Base-by-base conservation (phyloP, 2,797 vertebrate genomes). In the Tokudaia tokunoshimensis region DNA sequence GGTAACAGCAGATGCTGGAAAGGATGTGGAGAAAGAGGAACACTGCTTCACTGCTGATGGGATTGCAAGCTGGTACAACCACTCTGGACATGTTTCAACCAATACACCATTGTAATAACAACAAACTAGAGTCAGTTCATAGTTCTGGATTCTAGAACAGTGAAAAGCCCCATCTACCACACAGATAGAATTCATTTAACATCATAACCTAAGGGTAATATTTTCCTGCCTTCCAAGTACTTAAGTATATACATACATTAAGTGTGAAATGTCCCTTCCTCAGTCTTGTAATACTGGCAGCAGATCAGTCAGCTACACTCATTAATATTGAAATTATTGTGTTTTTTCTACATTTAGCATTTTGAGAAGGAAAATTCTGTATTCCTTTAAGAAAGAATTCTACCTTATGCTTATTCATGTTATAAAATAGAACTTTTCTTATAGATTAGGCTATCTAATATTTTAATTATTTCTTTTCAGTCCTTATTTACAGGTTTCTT, bases 401-500 rank as follows among this genome's bases (percentile, higher is more conserved):
- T 24, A 78, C 12, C 80, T 78, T 72, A 63, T 41, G 22, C 17
- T 57, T 78, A 91, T 65, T 79, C 57, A 70, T 79, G 1, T n/a
- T 29, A 79, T 59, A 8, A 20, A 95, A 37, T n/a, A 74, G 72
- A 74, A 37, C 8, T 67, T 67, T 67, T 72, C 37, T 74, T 22
- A 74, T 74, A 41, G n/a, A 74, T 22, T 74, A 74, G 19, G 20
- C 20, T 78, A 55, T 6, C 24, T 93, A 80, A 47, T 9, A 65
- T 75, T 82, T 26, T 91, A 41, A 75, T 80, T 0, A 76, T 2
- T 50, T 9, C 34, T 26, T 92, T 78, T 31, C 44, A 47, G 52
- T 83, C 96, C 29, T 41, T 93, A 20, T 72, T 94, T 29, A 89
- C 24, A 79, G 79, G 24, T 75, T 26, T 94, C 57, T 63, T 22